phyloP scores from a whole-genome alignment of 2,888 invertebrate genomes.

The Standfussiana lucernea region DNA sequence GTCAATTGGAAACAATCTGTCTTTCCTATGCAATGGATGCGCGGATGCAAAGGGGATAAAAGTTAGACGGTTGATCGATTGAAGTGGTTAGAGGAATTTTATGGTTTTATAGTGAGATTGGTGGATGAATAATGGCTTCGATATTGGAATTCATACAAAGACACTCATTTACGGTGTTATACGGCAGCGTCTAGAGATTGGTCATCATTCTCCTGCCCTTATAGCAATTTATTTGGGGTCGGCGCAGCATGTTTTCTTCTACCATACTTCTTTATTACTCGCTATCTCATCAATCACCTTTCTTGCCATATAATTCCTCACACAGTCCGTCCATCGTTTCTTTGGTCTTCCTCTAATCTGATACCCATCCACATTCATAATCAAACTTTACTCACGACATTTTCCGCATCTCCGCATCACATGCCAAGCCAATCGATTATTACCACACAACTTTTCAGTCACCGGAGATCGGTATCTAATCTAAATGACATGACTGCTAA shows the following conservation, averaged over 20 bases:
- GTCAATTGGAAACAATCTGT: conserved; percentile 54
- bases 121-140: conserved; percentile 10
- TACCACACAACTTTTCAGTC: background rate
- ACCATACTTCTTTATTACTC: background rate
- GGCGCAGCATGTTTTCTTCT: background rate
- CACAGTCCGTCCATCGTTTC: background rate
- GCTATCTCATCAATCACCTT: background rate
- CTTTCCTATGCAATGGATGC: conserved; percentile 50
- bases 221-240: background rate
- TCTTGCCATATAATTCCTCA: background rate
- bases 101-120: conserved; percentile 20
- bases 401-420: background rate
- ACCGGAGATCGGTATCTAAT: background rate
- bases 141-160: background rate
- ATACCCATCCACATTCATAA: background rate
- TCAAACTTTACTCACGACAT: background rate
- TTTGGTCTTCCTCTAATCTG: background rate
- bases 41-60: conserved; percentile 31
- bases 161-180: background rate
- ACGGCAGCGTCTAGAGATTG: background rate
- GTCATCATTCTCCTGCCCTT: background rate
- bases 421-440: background rate
- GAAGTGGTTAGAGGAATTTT: conserved; percentile 22
- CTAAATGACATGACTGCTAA: background rate
- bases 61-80: conserved; percentile 50